Evolutionary conservation across 2,797 vertebrate species (phyloP).

Genomic region (Chaenodraco wilsoni): DNA sequence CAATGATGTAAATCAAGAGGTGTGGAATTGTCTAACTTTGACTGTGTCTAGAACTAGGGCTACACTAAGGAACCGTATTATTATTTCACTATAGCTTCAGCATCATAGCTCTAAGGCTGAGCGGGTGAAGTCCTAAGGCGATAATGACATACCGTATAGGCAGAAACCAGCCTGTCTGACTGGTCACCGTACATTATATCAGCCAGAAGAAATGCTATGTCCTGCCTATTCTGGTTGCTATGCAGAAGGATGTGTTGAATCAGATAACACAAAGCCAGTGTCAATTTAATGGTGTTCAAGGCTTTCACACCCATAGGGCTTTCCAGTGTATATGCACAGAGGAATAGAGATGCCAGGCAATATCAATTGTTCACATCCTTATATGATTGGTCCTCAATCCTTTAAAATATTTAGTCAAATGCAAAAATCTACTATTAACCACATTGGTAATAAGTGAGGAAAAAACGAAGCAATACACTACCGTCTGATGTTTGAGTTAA

Average conservation of each 20-base stretch:
- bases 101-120: background rate
- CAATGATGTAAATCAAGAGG: too few species aligned
- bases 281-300: conserved; percentile 1
- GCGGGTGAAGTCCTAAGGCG: background rate
- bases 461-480: background rate
- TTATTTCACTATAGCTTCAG: too few species aligned
- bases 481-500: background rate
- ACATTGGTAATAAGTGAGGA: background rate
- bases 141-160: conserved; percentile 7
- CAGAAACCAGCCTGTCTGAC: conserved; percentile 20
- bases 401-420: background rate
- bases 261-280: conserved; percentile 1
- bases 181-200: background rate
- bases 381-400: background rate
- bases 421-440: background rate
- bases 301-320: background rate
- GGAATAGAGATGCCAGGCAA: background rate
- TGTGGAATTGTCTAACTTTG: too few species aligned
- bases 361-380: background rate
- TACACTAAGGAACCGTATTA: too few species aligned
- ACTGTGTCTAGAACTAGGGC: too few species aligned
- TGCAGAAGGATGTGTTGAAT: conserved; percentile 2
- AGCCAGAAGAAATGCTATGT: background rate
- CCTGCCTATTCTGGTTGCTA: conserved; percentile 3
- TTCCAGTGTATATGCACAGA: background rate